phyloP scores from a whole-genome alignment of 2,113 vertebrate species.

The Equus quagga region DNA sequence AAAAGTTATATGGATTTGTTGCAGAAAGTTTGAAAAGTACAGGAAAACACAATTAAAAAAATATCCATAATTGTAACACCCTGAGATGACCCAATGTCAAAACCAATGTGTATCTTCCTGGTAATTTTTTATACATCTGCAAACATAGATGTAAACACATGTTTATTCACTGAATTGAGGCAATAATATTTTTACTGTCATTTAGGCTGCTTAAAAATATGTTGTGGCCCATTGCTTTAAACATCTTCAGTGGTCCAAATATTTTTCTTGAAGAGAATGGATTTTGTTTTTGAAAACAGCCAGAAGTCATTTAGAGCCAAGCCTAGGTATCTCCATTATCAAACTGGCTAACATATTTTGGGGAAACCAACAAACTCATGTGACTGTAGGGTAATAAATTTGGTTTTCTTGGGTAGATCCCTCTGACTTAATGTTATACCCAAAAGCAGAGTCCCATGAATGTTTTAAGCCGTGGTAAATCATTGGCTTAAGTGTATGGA shows the following conservation, averaged over 20 bases:
- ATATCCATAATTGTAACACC: neutral
- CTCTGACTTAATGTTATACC: conserved; percentile 49
- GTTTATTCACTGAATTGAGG: neutral
- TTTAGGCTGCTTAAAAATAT: neutral
- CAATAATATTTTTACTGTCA: neutral
- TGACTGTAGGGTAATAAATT: conserved; percentile 20
- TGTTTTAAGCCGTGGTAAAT: neutral
- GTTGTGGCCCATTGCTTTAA: neutral
- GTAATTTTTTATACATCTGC: neutral
- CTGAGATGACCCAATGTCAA: conserved; percentile 24
- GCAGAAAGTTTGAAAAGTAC: conserved; percentile 36
- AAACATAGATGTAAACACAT: neutral
- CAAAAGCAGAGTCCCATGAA: conserved; percentile 2
- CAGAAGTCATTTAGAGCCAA: conserved; percentile 38
- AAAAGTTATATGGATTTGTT: conserved; percentile 25
- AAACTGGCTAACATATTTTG: conserved; percentile 47
- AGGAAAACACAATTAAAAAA: conserved; percentile 50
- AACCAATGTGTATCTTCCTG: neutral
- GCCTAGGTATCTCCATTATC: neutral
- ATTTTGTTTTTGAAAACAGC: conserved; percentile 47
- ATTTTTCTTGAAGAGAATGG: neutral
- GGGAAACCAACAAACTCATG: conserved; percentile 4
- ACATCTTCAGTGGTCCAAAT: neutral
- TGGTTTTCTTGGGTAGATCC: conserved; percentile 45
- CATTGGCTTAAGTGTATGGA: neutral